Evolutionary conservation across 2,797 vertebrate species (phyloP).

Genomic region (Mormyrops boulengeri): DNA sequence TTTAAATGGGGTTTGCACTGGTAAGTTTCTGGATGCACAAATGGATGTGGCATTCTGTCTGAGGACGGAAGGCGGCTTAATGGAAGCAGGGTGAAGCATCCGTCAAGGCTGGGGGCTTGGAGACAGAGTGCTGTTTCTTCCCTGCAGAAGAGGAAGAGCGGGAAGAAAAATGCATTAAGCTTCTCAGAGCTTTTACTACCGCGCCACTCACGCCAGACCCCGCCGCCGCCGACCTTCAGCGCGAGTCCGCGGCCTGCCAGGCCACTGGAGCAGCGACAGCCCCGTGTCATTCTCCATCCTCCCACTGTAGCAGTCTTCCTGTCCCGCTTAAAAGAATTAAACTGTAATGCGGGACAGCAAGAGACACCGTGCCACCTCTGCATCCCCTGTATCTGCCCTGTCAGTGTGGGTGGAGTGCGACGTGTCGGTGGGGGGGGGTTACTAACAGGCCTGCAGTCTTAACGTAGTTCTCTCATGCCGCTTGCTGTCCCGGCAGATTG

Average conservation of each 20-base stretch:
- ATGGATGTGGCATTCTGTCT: background rate
- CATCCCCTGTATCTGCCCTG: background rate
- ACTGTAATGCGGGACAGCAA: conserved; percentile 33
- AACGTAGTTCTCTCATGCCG: background rate
- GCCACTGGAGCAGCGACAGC: conserved; percentile 28
- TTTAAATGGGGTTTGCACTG: background rate
- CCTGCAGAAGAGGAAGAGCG: background rate
- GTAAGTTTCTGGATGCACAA: background rate
- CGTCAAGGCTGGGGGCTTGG: background rate
- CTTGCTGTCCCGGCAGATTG: background rate
- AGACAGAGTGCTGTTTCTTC: background rate
- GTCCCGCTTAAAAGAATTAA: conserved; percentile 36
- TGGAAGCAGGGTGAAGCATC: background rate
- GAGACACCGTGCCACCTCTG: conserved; percentile 24
- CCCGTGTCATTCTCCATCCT: conserved; percentile 33
- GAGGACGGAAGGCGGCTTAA: background rate
- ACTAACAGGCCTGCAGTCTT: background rate
- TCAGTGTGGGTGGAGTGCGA: background rate
- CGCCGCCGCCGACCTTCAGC: background rate
- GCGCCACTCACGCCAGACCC: background rate
- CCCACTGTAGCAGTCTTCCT: conserved; percentile 41
- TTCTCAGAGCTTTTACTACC: conserved; percentile 39
- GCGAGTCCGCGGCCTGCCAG: conserved; percentile 23
- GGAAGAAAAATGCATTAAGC: conserved; percentile 30
- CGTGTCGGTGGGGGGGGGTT: background rate